Conservation (phyloP, 2,888 invertebrate genomes). For the Callosobruchus maculatus region DNA sequence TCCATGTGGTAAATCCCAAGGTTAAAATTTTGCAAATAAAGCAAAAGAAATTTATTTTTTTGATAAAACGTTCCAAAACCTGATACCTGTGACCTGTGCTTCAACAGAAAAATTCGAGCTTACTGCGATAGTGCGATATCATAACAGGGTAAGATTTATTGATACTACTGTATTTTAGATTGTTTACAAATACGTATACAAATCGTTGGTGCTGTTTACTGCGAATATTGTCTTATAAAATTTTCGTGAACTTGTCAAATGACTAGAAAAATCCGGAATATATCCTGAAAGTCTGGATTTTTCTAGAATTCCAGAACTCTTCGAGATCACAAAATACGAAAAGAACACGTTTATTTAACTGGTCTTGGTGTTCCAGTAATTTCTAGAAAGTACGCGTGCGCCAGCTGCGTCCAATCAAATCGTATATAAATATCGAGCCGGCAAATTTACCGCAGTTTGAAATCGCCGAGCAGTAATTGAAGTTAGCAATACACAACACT, state of each 20-base stretch:
- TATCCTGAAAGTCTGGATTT: neutral
- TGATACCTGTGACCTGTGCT: too few relatives aligned
- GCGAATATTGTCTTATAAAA: too few relatives aligned
- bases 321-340: neutral
- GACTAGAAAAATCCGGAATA: neutral
- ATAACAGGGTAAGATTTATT: too few relatives aligned
- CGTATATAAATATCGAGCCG: slow-evolving; percentile 2
- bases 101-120: too few relatives aligned
- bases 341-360: neutral
- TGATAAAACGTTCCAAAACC: too few relatives aligned
- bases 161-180: too few relatives aligned
- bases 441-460: neutral
- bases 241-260: too few relatives aligned
- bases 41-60: too few relatives aligned
- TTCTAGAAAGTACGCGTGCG: slow-evolving; percentile 6
- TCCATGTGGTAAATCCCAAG: too few relatives aligned
- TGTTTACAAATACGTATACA: neutral
- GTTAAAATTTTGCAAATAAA: too few relatives aligned
- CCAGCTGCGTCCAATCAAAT: neutral
- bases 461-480: neutral
- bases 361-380: neutral
- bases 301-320: neutral
- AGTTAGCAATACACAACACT: too few relatives aligned
- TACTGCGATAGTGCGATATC: too few relatives aligned
- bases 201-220: neutral